Base-by-base conservation (phyloP, 2,113 vertebrate genomes). In the Alexandromys fortis region DNA sequence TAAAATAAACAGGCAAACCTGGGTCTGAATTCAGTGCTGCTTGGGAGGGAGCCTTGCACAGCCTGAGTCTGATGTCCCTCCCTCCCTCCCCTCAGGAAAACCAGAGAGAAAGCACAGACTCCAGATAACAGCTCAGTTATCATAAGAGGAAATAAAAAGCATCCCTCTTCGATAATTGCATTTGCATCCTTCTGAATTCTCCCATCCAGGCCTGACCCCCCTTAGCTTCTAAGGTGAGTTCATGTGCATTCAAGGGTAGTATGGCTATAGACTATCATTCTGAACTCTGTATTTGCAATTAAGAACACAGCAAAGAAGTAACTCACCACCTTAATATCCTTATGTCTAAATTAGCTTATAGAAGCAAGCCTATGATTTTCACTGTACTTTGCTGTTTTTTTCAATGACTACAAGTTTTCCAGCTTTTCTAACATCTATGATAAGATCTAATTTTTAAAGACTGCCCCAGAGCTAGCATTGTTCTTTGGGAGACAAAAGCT, bases 221-320 rank as follows among this genome's bases (percentile, higher is more conserved):
- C 14, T 83, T 83, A 83, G n/a, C 79, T 82, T 85, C 61, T 11
- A 42, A 30, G 58, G 42, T 19, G 26, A 30, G 58, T 30, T 63
- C n/a, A 11, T 45, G 82, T 30, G 58, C 82, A 45, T 19, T 85
- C 58, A 58, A 30, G 42, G 58, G 82, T 30, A 16, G 24, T 63
- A 7, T 19, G 38, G 26, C 82, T 45, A 42, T 42, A 65, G n/a
- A 30, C 8, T 42, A 72, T 67, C 42, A 68, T 96, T 87, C 77
- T 77, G 77, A 96, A 94, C 94, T 91, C 86, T 94, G 49, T n/a
- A 55, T 63, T 87, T 77, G 86, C 35, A 94, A 86, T 58, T 73
- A 94, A 90, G 38, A 22, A 65, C 63, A 94, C n/a, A 63, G 45
- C n/a, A 77, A 91, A 85, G 73, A 47, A 38, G 61, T 58, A 90